Base-by-base conservation (phyloP, 2,888 invertebrate species). In the Liodrosophila aerea region DNA sequence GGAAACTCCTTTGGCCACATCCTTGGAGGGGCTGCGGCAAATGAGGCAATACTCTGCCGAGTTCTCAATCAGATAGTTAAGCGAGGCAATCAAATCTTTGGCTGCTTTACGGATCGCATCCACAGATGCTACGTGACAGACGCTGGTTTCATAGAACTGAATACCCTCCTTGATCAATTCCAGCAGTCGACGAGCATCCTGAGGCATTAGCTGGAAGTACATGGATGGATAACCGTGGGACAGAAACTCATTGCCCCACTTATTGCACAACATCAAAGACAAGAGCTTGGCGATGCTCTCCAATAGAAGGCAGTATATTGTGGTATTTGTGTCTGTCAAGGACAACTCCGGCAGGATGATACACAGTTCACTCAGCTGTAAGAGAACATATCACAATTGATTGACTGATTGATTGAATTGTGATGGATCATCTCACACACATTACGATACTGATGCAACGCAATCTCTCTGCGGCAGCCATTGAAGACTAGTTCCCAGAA, bases 251-350 rank as follows among this genome's bases (percentile, higher is more conserved):
- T 13, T 7, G n/a, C 18, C 27, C 47, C 47, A 47, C 16, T 29
- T 47, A 29, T 47, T 47, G 37, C 47, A 47, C 0, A 47, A 37
- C 37, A 29, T 29, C 16, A 47, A 16, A 15, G 36, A 29, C 15
- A 47, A 3, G 11, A 47, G 37, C 8, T n/a, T 11, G 7, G 33
- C 37, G 1, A 47, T 7, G n/a, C 36, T 2, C 12, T 37, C 27
- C 37, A 47, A 7, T 12, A 47, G 37, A 3, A 11, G 5, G 5
- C 15, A 29, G 8, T 29, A 47, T 1, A 15, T 1, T 9, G 15
- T 29, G 7, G n/a, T 1, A 7, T n/a, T 2, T 13, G 22, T n/a
- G n/a, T 3, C 1, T 8, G 22, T 8, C 8, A 47, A 2, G 11
- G 29, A 11, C 15, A 37, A n/a, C 2, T 2, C 7, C 0, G 5